phyloP scores from a whole-genome alignment of 2,888 invertebrate genomes.

The Pyrrhia umbra region DNA sequence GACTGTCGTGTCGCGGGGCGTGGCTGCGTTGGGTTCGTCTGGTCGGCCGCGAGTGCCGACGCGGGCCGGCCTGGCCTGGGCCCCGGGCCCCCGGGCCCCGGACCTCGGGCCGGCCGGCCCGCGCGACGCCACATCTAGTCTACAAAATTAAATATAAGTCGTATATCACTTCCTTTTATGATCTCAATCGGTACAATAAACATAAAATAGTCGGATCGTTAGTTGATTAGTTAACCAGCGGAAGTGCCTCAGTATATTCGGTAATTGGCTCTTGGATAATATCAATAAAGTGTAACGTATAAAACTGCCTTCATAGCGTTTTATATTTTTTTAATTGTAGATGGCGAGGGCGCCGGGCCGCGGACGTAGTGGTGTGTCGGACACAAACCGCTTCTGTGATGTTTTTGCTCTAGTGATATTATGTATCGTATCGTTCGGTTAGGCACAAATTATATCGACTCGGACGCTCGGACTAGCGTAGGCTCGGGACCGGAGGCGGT shows the following conservation, averaged over 20 bases:
- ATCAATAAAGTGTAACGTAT: constrained; percentile 79
- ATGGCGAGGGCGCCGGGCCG: constrained; percentile 73
- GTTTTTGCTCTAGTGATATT: constrained; percentile 82
- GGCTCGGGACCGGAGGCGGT: constrained; percentile 34
- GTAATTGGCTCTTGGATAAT: constrained; percentile 78
- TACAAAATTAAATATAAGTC: constrained; percentile 68
- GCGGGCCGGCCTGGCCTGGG: constrained; percentile 36
- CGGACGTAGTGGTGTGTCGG: constrained; percentile 74
- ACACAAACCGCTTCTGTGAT: constrained; percentile 87
- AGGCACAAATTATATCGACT: constrained; percentile 63
- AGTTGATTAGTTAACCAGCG: constrained; percentile 73
- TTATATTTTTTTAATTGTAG: constrained; percentile 87
- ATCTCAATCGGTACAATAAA: constrained; percentile 72
- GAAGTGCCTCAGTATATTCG: constrained; percentile 83
- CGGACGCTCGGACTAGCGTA: constrained; percentile 42
- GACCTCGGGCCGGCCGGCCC: constrained; percentile 18
- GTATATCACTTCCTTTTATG: constrained; percentile 72
- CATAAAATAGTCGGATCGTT: constrained; percentile 40
- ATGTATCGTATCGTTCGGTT: constrained; percentile 67
- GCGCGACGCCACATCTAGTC: constrained; percentile 68
- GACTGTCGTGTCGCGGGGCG: constrained; percentile 66
- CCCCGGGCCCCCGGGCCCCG: constrained; percentile 1
- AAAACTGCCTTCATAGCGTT: constrained; percentile 86
- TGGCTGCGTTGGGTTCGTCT: constrained; percentile 62
- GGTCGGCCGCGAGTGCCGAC: constrained; percentile 61